phyloP scores from a whole-genome alignment of 2,888 invertebrate species.

The Druceiella hillmani region DNA sequence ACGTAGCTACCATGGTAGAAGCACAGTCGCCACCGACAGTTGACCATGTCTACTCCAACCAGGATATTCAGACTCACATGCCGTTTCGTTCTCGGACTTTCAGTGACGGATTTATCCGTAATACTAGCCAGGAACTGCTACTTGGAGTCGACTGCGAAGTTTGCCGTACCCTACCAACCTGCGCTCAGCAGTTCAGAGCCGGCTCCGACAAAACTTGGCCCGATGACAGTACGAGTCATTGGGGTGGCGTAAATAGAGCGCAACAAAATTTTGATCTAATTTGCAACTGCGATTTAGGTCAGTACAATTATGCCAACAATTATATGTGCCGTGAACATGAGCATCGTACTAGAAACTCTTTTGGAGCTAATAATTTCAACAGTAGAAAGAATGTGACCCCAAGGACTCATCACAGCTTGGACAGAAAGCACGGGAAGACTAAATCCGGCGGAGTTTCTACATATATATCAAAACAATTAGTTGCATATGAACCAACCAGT shows the following conservation, averaged over 20 bases:
- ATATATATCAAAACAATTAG: constrained; percentile 47
- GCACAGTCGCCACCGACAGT: constrained; percentile 19
- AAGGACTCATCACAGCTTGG: constrained; percentile 45
- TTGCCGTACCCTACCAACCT: constrained; percentile 42
- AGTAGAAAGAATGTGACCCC: constrained; percentile 35
- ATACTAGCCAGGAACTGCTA: constrained; percentile 46
- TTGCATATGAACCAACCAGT: constrained; percentile 46
- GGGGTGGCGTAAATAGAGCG: constrained; percentile 38
- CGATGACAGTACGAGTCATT: no score
- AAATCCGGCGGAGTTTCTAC: constrained; percentile 46
- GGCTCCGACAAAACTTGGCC: constrained; percentile 30
- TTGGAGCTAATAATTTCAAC: constrained; percentile 45
- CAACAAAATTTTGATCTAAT: constrained; percentile 44
- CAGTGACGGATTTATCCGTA: constrained; percentile 48
- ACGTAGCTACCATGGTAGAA: constrained; percentile 49
- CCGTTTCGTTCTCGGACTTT: constrained; percentile 45
- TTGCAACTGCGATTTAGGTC: constrained; percentile 44
- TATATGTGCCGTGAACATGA: constrained; percentile 33
- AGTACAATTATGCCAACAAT: constrained; percentile 34
- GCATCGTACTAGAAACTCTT: constrained; percentile 34
- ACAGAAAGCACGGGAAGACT: constrained; percentile 44
- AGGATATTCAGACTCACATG: constrained; percentile 20
- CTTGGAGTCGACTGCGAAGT: constrained; percentile 51
- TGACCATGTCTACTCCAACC: constrained; percentile 13
- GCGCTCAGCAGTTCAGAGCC: constrained; percentile 10